Evolutionary conservation across 1,140 invertebrate species (phyloP).

Genomic region (Ceratina calcarata): DNA sequence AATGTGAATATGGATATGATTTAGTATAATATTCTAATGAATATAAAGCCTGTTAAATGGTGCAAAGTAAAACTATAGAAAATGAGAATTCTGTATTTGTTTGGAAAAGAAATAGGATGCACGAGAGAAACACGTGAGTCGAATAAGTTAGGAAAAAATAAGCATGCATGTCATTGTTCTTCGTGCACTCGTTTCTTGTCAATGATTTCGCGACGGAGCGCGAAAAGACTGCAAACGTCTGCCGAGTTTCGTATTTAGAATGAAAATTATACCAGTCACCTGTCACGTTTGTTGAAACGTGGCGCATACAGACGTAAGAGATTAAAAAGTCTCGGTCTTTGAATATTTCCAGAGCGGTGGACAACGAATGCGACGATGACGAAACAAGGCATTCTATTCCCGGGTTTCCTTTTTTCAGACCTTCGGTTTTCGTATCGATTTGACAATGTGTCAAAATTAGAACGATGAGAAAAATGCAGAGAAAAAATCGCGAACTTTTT

Average conservation of each 20-base stretch:
- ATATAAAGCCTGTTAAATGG: no score
- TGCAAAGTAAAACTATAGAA: no score
- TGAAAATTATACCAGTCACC: slow-evolving; percentile 16
- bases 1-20: no score
- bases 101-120: background rate
- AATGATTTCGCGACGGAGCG: background rate
- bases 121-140: background rate
- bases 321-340: slow-evolving; percentile 42
- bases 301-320: slow-evolving; percentile 14
- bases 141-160: background rate
- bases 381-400: background rate
- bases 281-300: slow-evolving; percentile 6
- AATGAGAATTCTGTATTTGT: no score
- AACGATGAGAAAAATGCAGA: background rate
- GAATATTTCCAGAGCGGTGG: background rate
- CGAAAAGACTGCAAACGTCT: background rate
- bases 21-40: no score
- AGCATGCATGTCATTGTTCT: background rate
- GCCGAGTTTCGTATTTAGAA: background rate
- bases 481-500: background rate
- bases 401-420: background rate
- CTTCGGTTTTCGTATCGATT: background rate
- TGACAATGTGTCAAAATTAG: background rate
- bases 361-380: background rate
- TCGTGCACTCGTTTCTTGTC: background rate